Percentiles rank a stretch among this genome's conserved stretches.
Evolutionary conservation across 2,888 invertebrate genomes (phyloP).

Genomic region (Chrysolina haemoptera): DNA sequence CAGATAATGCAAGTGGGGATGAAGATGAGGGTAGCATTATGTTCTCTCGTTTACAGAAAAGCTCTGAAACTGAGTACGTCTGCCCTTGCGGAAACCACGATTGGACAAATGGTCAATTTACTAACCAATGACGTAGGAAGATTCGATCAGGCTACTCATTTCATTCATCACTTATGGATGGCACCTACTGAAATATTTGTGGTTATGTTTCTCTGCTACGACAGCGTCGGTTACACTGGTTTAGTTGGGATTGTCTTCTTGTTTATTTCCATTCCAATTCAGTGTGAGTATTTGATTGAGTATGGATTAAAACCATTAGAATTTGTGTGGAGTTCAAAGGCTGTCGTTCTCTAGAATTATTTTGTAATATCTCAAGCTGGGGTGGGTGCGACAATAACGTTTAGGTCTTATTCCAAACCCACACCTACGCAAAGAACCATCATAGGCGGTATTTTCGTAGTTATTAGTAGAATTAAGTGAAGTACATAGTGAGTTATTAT

Average conservation of each 20-base stretch:
- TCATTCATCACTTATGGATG: constrained; percentile 85
- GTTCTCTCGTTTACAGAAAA: constrained; percentile 69
- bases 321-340: too few species aligned
- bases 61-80: constrained; percentile 78
- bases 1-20: constrained; percentile 86
- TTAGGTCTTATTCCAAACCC: too few species aligned
- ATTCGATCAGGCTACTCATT: constrained; percentile 85
- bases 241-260: not conserved
- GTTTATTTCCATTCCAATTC: not conserved
- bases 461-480: too few species aligned
- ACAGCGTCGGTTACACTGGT: not conserved
- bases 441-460: too few species aligned
- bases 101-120: constrained; percentile 58
- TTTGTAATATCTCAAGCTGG: too few species aligned
- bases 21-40: constrained; percentile 76
- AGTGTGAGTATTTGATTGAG: not conserved
- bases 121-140: constrained; percentile 75
- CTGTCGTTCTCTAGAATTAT: too few species aligned
- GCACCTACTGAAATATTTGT: constrained; percentile 74
- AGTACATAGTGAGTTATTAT: too few species aligned
- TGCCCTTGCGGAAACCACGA: constrained; percentile 75
- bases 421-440: too few species aligned
- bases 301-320: not conserved
- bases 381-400: too few species aligned
- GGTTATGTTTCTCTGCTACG: constrained; percentile 13